A percentile compares a stretch with the other conserved stretches of the same genome.
Conservation (phyloP, 2,113 vertebrate genomes). For the Chaetura pelagica region DNA sequence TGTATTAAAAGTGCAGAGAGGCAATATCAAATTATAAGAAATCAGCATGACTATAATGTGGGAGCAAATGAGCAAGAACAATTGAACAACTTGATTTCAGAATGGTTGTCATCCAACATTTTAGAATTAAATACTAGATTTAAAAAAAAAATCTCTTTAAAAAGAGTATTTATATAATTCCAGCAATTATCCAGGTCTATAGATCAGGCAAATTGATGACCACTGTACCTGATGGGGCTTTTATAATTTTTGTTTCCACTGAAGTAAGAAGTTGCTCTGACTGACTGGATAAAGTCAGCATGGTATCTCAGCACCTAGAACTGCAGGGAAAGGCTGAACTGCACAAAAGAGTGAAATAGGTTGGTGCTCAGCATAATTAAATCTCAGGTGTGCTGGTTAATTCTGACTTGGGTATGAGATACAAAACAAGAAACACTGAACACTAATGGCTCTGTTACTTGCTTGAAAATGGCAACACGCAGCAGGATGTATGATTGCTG, state of each 20-base stretch:
- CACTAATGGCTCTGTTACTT: neutral
- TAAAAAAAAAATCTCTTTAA: neutral
- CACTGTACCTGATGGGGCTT: neutral
- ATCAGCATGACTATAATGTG: neutral
- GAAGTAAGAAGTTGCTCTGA: neutral
- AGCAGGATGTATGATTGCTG: conserved; percentile 28
- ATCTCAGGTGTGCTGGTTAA: conserved; percentile 29
- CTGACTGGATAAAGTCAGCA: neutral
- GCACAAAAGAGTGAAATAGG: neutral
- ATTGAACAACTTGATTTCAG: neutral
- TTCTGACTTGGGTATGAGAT: neutral
- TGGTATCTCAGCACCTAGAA: neutral
- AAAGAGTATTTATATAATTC: neutral
- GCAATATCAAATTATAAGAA: neutral
- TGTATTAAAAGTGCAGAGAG: neutral
- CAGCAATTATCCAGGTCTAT: neutral
- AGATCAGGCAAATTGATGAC: neutral
- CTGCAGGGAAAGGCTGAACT: neutral
- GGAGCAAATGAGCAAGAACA: neutral
- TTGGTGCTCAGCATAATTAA: neutral
- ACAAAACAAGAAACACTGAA: neutral
- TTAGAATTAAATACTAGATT: neutral
- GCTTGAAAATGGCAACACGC: conserved; percentile 15
- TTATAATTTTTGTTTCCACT: neutral
- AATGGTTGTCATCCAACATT: neutral